phyloP scores from a whole-genome alignment of 2,797 vertebrate species.

The Borostomias antarcticus region DNA sequence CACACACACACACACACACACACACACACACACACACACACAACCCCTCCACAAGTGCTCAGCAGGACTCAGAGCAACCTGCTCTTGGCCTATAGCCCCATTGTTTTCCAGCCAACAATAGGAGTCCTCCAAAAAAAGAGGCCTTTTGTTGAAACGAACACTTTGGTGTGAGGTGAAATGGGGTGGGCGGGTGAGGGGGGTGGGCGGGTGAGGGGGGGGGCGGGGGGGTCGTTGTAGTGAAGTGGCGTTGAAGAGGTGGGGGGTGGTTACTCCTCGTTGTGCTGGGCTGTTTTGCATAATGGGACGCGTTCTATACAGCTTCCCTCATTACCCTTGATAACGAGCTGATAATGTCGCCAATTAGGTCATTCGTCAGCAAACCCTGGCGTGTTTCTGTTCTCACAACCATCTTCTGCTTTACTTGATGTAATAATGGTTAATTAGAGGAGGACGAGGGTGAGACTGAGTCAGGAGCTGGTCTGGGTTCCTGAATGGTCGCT shows the following conservation, averaged over 20 bases:
- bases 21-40: slow-evolving; percentile 39
- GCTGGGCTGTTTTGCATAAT: slow-evolving; percentile 72
- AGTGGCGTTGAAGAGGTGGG: no score
- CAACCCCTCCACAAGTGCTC: slow-evolving; percentile 47
- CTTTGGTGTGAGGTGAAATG: slow-evolving; percentile 76
- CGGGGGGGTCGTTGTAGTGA: no score
- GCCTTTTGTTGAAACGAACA: slow-evolving; percentile 76
- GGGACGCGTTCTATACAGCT: slow-evolving; percentile 78
- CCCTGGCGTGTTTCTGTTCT: slow-evolving; percentile 43
- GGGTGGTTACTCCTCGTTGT: not conserved
- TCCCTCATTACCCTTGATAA: slow-evolving; percentile 84
- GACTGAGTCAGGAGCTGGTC: slow-evolving; percentile 73
- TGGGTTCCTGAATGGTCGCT: slow-evolving; percentile 72
- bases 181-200: slow-evolving; percentile 63
- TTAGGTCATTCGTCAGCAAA: slow-evolving; percentile 79
- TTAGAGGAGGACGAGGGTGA: slow-evolving; percentile 83
- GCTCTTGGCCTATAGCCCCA: no score
- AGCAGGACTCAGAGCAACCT: slow-evolving; percentile 65
- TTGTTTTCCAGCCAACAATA: slow-evolving; percentile 84
- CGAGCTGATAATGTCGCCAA: slow-evolving; percentile 81
- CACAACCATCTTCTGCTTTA: slow-evolving; percentile 31
- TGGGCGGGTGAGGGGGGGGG: slow-evolving; percentile 26
- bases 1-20: slow-evolving; percentile 51
- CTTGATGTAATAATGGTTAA: slow-evolving; percentile 84
- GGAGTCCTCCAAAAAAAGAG: slow-evolving; percentile 66